Evolutionary conservation across 2,113 vertebrate genomes (phyloP).

Genomic region (Rana temporaria): DNA sequence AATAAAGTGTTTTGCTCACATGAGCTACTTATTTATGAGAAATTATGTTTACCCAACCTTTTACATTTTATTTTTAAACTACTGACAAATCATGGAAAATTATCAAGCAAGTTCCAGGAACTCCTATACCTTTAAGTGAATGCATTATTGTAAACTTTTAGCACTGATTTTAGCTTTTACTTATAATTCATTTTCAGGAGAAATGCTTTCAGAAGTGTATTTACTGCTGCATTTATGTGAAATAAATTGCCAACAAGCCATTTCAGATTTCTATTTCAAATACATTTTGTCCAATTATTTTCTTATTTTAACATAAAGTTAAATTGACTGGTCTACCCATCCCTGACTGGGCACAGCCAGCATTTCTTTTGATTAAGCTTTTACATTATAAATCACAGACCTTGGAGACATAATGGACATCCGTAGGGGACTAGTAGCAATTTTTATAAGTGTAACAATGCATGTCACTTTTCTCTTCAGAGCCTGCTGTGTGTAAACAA

Average conservation of each 20-base stretch:
- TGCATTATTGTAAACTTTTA: constrained; percentile 24
- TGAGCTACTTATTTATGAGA: no score
- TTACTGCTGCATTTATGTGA: constrained; percentile 54
- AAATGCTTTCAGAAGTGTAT: constrained; percentile 50
- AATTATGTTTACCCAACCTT: no score
- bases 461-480: constrained; percentile 53
- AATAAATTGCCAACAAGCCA: constrained; percentile 54
- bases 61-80: no score
- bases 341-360: constrained; percentile 56
- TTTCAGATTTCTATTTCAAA: constrained; percentile 57
- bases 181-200: constrained; percentile 41
- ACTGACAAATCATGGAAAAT: no score
- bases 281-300: constrained; percentile 57
- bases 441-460: constrained; percentile 57
- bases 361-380: constrained; percentile 58
- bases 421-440: constrained; percentile 54
- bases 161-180: constrained; percentile 29
- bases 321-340: constrained; percentile 57
- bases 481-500: constrained; percentile 53
- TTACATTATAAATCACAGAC: constrained; percentile 57
- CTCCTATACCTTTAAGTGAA: constrained; percentile 3
- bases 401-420: constrained; percentile 54
- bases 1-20: no score
- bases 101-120: background rate
- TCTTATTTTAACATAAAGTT: constrained; percentile 58